A percentile compares a stretch with the other conserved stretches of the same genome.
Conservation (phyloP, 2,113 vertebrate species). For the Microcebus jonahi region DNA sequence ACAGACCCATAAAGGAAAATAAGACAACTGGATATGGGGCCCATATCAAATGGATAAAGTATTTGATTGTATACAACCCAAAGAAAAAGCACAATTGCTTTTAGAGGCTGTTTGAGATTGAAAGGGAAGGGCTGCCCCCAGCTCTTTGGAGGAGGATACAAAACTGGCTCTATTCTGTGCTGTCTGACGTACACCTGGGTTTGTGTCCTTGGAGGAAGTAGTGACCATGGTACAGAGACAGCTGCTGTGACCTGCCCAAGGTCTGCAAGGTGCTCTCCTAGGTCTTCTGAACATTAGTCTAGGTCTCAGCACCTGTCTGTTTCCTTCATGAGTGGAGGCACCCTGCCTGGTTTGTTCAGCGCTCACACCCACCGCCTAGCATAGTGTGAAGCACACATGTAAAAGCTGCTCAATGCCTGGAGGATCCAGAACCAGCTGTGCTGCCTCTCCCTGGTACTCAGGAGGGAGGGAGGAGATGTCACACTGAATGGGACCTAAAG, state of each 20-base stretch:
- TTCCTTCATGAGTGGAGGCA: neutral
- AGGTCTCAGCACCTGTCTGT: neutral
- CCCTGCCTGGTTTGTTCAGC: neutral
- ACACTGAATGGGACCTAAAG: neutral
- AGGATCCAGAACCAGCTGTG: neutral
- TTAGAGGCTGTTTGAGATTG: neutral
- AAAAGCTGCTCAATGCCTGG: neutral
- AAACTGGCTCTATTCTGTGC: neutral
- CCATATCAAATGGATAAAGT: conserved; percentile 33
- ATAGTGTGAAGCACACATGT: fast-evolving
- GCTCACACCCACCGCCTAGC: neutral
- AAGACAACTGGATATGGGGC: conserved; percentile 27
- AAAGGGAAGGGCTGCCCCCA: neutral
- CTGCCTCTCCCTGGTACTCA: neutral
- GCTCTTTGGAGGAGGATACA: neutral
- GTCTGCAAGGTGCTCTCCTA: neutral
- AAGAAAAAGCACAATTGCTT: conserved; percentile 46
- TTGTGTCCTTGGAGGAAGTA: neutral
- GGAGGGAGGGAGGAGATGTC: neutral
- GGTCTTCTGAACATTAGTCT: neutral
- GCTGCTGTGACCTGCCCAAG: neutral
- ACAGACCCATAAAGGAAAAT: conserved; percentile 40
- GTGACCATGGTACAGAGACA: neutral
- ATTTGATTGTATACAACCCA: conserved; percentile 52
- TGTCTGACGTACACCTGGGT: neutral